Evolutionary conservation across 2,113 vertebrate species (phyloP).

Genomic region (Esox niger): DNA sequence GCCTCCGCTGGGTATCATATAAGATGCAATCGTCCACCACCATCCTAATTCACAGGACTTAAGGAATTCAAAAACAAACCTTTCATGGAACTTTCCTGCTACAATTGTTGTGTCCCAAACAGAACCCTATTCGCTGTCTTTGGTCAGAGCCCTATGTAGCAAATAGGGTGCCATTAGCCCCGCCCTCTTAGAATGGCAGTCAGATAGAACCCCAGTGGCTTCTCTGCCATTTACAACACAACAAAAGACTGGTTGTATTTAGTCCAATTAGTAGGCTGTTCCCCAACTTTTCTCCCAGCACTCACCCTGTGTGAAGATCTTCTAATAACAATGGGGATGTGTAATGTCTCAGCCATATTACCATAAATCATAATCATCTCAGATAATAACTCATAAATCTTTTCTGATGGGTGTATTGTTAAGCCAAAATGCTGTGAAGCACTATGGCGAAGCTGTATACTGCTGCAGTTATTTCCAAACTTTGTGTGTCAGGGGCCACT

Average conservation of each 20-base stretch:
- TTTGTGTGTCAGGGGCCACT: no score
- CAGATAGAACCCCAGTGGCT: constrained; percentile 55
- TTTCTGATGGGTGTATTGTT: neutral
- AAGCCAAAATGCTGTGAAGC: neutral
- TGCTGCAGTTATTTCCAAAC: neutral
- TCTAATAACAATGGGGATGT: constrained; percentile 25
- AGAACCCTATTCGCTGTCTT: no score
- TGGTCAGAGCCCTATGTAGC: no score
- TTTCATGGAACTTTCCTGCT: constrained; percentile 40
- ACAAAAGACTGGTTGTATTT: constrained; percentile 55
- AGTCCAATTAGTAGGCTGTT: constrained; percentile 56
- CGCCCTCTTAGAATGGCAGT: constrained; percentile 61
- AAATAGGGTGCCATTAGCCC: neutral
- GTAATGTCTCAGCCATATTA: constrained; percentile 24
- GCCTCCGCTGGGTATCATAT: neutral
- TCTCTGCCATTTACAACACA: constrained; percentile 57
- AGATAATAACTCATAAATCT: constrained; percentile 8
- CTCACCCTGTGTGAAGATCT: constrained; percentile 32
- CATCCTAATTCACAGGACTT: constrained; percentile 32
- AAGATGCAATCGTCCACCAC: constrained; percentile 10
- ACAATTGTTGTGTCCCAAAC: constrained; percentile 18
- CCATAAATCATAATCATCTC: constrained; percentile 43
- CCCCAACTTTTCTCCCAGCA: constrained; percentile 40
- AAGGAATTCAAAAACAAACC: constrained; percentile 38
- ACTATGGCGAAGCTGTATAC: neutral